These are phyloP conservation scores for Carollia perspicillata DNA, from an alignment of 2,113 vertebrate species.

Conservation along the genomic window DNA sequence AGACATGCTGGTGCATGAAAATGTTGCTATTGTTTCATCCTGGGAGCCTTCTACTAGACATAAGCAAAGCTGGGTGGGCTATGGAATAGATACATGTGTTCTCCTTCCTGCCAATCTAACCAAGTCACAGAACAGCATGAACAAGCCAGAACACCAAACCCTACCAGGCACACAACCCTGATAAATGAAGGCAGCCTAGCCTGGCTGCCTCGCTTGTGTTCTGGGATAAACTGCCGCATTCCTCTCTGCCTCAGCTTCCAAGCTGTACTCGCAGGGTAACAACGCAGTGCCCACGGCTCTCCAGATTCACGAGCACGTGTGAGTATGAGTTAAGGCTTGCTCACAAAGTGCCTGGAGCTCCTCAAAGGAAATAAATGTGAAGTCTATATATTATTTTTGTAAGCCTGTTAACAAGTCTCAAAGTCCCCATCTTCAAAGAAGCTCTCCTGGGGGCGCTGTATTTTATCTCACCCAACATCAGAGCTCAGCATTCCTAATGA, in stretches of 20 bases:
- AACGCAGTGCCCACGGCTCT: background rate
- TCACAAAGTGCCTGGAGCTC: background rate
- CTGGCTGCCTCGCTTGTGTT: background rate
- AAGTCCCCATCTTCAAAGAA: conserved; percentile 37
- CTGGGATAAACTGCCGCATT: background rate
- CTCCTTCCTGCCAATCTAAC: background rate
- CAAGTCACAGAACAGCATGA: background rate
- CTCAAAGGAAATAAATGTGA: background rate
- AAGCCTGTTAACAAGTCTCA: conserved; percentile 35
- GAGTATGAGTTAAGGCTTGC: background rate
- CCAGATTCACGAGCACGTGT: accelerated
- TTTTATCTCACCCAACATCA: background rate
- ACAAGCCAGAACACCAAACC: background rate
- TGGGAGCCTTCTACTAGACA: background rate
- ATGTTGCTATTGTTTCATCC: background rate
- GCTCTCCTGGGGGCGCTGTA: background rate
- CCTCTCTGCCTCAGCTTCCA: background rate
- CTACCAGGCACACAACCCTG: background rate
- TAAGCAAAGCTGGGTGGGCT: background rate
- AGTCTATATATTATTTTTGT: background rate
- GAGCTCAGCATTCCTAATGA: background rate
- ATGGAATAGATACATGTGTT: background rate
- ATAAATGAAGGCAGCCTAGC: background rate
- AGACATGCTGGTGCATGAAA: background rate
- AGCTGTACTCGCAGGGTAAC: background rate